These are phyloP conservation scores for Perca schrenkii DNA, from an alignment of 2,113 vertebrate species.

Conservation along the genomic window DNA sequence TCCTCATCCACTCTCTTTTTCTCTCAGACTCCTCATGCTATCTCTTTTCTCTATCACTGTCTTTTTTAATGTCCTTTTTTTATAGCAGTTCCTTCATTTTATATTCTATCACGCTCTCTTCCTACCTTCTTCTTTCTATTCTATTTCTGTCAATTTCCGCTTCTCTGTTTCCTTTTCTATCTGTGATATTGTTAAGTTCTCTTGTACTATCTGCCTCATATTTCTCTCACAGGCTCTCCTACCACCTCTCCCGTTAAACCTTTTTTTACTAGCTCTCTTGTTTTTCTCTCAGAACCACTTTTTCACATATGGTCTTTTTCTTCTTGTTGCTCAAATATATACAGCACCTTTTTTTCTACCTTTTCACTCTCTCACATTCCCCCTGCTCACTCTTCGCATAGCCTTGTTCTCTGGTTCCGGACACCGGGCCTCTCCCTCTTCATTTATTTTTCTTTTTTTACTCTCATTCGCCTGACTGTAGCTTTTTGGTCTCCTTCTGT, in stretches of 20 bases:
- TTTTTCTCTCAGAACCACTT: slow-evolving; percentile 15
- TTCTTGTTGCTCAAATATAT: slow-evolving; percentile 27
- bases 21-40: not conserved
- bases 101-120: slow-evolving; percentile 17
- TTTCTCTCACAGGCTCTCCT: not conserved
- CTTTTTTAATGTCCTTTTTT: slow-evolving; percentile 30
- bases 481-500: slow-evolving; percentile 55
- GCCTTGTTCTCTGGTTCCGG: slow-evolving; percentile 31
- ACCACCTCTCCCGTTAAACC: not conserved
- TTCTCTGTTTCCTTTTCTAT: slow-evolving; percentile 32
- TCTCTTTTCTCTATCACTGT: slow-evolving; percentile 18
- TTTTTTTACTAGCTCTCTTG: slow-evolving; percentile 21
- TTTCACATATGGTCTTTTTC: slow-evolving; percentile 18
- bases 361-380: slow-evolving; percentile 13
- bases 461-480: not conserved
- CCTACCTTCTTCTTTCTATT: slow-evolving; percentile 37
- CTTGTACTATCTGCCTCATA: slow-evolving; percentile 34
- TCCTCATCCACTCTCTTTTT: slow-evolving; percentile 20
- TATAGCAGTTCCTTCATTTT: slow-evolving; percentile 20
- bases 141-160: slow-evolving; percentile 39
- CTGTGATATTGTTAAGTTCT: slow-evolving; percentile 1
- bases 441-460: slow-evolving; percentile 24
- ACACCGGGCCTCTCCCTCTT: slow-evolving; percentile 21
- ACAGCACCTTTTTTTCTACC: slow-evolving; percentile 23
- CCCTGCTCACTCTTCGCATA: slow-evolving; percentile 3